Conservation (phyloP, 2,797 vertebrate genomes). For the Acomys russatus region DNA sequence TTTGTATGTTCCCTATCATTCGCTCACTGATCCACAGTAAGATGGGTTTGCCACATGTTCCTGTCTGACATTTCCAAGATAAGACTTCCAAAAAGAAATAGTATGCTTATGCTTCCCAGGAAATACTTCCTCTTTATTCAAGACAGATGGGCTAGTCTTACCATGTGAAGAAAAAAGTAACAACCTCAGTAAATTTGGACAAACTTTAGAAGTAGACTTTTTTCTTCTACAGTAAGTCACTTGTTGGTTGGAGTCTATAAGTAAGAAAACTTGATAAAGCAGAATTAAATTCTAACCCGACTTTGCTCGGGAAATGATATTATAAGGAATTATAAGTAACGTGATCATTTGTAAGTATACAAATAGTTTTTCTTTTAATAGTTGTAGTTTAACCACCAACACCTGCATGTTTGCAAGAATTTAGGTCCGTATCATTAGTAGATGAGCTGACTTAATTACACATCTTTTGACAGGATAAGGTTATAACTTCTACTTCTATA, state of each 20-base stretch:
- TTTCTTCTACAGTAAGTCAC: neutral
- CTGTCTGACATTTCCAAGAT: slow-evolving; percentile 1
- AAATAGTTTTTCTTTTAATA: slow-evolving; percentile 33
- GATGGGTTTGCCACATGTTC: neutral
- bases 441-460: slow-evolving; percentile 51
- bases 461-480: slow-evolving; percentile 11
- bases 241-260: neutral
- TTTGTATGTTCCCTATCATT: neutral
- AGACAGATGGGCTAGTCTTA: neutral
- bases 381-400: slow-evolving; percentile 26
- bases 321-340: neutral
- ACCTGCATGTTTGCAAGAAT: slow-evolving; percentile 18
- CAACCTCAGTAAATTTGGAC: slow-evolving; percentile 27
- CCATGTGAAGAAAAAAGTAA: slow-evolving; percentile 15
- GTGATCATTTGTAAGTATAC: slow-evolving; percentile 7
- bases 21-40: neutral
- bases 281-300: neutral
- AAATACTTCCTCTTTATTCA: slow-evolving; percentile 17
- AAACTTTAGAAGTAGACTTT: neutral
- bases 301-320: neutral
- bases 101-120: neutral
- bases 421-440: slow-evolving; percentile 33
- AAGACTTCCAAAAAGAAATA: slow-evolving; percentile 43
- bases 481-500: slow-evolving; percentile 5
- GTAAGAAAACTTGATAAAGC: slow-evolving; percentile 24